Percentiles rank a stretch among this genome's conserved stretches.
Evolutionary conservation across 1,140 invertebrate genomes (phyloP).

Genomic region (Drosophila paulistorum): DNA sequence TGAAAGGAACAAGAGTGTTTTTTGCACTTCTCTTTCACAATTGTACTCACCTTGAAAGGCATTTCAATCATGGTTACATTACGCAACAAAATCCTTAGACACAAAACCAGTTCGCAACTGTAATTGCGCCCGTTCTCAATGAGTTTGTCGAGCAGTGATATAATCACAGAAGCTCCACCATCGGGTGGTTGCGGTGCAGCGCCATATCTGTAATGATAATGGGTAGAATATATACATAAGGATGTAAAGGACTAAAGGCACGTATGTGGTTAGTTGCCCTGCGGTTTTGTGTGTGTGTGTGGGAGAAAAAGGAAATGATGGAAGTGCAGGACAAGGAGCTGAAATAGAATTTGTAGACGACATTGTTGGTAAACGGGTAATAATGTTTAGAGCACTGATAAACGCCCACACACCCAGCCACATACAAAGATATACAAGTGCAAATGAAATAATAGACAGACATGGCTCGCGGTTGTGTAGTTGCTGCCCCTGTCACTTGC

Average conservation of each 20-base stretch:
- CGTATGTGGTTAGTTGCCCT: conserved; percentile 40
- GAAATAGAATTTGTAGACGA: conserved; percentile 16
- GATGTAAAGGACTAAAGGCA: conserved; percentile 44
- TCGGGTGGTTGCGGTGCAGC: conserved; percentile 76
- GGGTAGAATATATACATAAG: conserved; percentile 24
- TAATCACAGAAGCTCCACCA: conserved; percentile 76
- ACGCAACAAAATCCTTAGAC: conserved; percentile 87
- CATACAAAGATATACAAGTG: conserved; percentile 33
- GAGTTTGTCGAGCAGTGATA: conserved; percentile 85
- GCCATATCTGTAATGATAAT: conserved; percentile 75
- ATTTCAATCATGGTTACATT: conserved; percentile 84
- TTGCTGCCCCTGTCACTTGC: conserved; percentile 47
- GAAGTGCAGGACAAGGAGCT: conserved; percentile 30
- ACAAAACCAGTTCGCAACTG: conserved; percentile 87
- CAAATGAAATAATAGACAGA: conserved; percentile 77
- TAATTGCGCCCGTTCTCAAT: conserved; percentile 86
- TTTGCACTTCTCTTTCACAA: background rate
- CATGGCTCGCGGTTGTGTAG: conserved; percentile 62
- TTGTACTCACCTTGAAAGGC: conserved; percentile 76
- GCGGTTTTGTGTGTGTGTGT: conserved; percentile 39
- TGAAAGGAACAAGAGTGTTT: background rate
- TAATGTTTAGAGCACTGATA: conserved; percentile 74
- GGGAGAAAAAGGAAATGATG: conserved; percentile 27
- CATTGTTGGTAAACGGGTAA: conserved; percentile 33
- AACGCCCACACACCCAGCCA: conserved; percentile 17